Evolutionary conservation across 2,888 invertebrate genomes (phyloP), one percentile per base, ranked within the genome.

Genomic region (Lepidocyrtoides sp.): DNA sequence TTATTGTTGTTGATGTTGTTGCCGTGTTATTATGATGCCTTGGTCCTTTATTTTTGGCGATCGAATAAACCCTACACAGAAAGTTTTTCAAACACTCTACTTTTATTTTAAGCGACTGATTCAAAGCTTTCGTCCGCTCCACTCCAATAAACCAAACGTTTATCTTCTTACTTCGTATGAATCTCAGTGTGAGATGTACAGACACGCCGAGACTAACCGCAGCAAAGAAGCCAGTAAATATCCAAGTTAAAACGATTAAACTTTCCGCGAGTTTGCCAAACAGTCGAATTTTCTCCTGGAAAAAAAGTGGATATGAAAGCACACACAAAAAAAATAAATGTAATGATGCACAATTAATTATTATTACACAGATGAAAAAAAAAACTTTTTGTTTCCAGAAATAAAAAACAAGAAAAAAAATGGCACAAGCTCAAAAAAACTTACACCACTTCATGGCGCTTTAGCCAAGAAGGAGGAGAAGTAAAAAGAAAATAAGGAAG

Each of bases 261-360:
- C 23, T 77, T 29, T 89, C 89, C 3, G 91, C 92, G 10, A 92
- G 29, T 44, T 79, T 66, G 5, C 86, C 86, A 63, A 92, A 91
- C 3, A 91, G 63, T 36, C 86, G 72, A 41, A 91, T 91, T 66
- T 92, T 92, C 63, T 91, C 92, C 92, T 92, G 51, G 7, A 85
- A 77, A 10, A 79, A 32, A 23, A 44, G 8, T 12, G 14, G 63
- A 44, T 5, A 14, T 29, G 1, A n/a, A 0, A 77, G 14, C 44
- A 51, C 36, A 17, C 26, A 20, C 48, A 51, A 75, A 44, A 4
- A n/a, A n/a, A n/a, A n/a, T 66, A 69, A 69, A 17, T 41, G 23
- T 12, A 26, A 69, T 4, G 41, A 36, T 17, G 17, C 36, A 36
- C 36, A 36, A 72, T 14, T 66, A 66, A 66, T 26, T 36, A 36